These are phyloP conservation scores for Rana temporaria DNA, from an alignment of 2,113 vertebrate genomes.

Conservation along the genomic window DNA sequence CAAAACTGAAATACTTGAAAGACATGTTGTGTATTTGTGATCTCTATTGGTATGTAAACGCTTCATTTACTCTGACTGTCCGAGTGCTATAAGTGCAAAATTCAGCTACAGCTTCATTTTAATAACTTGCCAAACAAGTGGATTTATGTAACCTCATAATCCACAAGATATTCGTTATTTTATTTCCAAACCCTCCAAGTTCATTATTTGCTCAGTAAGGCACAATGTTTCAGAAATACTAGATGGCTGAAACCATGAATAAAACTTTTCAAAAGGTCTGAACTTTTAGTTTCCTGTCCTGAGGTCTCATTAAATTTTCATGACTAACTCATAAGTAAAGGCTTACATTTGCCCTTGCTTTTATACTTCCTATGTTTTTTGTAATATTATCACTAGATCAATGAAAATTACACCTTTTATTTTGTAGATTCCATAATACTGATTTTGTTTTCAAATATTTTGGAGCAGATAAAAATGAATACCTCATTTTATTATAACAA, in stretches of 20 bases:
- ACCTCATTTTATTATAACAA: too few species aligned
- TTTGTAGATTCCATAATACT: neutral
- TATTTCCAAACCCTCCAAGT: slow-evolving; percentile 12
- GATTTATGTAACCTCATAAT: slow-evolving; percentile 15
- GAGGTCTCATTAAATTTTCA: slow-evolving; percentile 53
- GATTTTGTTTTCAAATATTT: too few species aligned
- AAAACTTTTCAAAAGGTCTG: slow-evolving; percentile 38
- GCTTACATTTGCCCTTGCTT: slow-evolving; percentile 37
- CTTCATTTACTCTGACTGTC: neutral
- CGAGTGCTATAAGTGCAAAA: slow-evolving; percentile 10
- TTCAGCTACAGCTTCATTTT: slow-evolving; percentile 19
- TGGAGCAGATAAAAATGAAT: too few species aligned
- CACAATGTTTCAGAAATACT: slow-evolving; percentile 24
- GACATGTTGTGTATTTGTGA: slow-evolving; percentile 9
- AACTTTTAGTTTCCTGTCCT: slow-evolving; percentile 28
- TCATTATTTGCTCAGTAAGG: slow-evolving; percentile 11
- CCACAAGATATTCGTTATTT: slow-evolving; percentile 1
- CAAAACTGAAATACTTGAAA: slow-evolving; percentile 25
- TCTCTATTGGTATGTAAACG: slow-evolving; percentile 15
- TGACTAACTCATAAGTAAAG: slow-evolving; percentile 25
- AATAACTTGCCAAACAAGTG: slow-evolving; percentile 20
- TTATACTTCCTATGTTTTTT: slow-evolving; percentile 29
- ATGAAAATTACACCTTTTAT: slow-evolving; percentile 16
- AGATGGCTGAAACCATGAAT: slow-evolving; percentile 31
- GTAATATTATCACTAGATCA: slow-evolving; percentile 8